Percentiles rank a stretch among this genome's conserved stretches.
Conservation (phyloP, 2,113 vertebrate species). For the Poicephalus meyeri region DNA sequence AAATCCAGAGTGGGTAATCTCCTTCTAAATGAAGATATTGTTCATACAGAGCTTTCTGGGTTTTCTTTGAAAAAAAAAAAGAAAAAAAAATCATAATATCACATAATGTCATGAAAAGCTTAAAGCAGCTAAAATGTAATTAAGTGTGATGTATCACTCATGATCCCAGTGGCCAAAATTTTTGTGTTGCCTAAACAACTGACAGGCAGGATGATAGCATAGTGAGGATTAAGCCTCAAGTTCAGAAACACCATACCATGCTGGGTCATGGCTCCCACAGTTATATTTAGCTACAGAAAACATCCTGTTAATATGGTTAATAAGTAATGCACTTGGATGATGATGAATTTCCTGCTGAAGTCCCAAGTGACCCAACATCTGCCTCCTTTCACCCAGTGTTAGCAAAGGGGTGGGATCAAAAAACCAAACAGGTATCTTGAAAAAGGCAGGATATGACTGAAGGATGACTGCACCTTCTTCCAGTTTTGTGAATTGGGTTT, state of each 20-base stretch:
- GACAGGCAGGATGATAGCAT: background rate
- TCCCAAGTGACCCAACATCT: background rate
- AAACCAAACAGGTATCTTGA: background rate
- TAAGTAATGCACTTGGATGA: background rate
- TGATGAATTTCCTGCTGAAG: background rate
- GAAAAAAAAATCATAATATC: background rate
- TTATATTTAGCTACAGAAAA: background rate
- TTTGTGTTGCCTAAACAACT: background rate
- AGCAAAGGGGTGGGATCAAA: background rate
- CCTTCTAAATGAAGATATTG: background rate
- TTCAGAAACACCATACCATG: background rate
- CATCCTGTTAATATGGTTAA: background rate
- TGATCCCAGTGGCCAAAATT: background rate
- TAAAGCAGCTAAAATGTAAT: background rate
- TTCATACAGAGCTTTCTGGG: background rate
- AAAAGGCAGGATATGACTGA: background rate
- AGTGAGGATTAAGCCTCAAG: background rate
- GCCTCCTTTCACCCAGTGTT: background rate
- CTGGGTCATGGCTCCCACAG: background rate
- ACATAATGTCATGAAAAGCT: background rate
- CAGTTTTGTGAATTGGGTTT: background rate
- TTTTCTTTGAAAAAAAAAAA: background rate
- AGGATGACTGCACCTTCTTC: background rate
- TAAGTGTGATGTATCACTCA: background rate
- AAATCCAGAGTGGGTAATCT: slow-evolving; percentile 10